Evolutionary conservation across 2,113 vertebrate species (phyloP).

Genomic region (Scalopus aquaticus): DNA sequence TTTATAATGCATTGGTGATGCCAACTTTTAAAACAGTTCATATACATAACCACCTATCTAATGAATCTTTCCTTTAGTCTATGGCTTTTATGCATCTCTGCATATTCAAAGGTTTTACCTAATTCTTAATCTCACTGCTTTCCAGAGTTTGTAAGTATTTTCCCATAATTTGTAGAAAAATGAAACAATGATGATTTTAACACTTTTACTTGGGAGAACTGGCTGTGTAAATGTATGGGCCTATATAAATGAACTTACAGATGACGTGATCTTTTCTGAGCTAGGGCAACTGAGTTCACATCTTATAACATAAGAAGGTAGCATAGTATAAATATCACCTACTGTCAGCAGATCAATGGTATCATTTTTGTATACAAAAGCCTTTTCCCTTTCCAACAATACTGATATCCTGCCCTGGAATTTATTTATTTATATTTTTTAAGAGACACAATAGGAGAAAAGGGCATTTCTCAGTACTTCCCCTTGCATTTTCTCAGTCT

Average conservation of each 20-base stretch:
- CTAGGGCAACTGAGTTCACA: background rate
- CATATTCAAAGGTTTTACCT: background rate
- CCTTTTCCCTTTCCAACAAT: background rate
- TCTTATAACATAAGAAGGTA: background rate
- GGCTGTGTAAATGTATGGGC: background rate
- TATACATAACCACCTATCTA: background rate
- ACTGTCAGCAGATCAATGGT: background rate
- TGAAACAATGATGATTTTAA: conserved; percentile 5
- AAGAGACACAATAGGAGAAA: background rate
- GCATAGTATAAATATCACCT: background rate
- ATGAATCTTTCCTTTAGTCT: background rate
- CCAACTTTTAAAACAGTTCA: background rate
- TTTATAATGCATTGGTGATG: background rate
- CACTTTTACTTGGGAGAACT: background rate
- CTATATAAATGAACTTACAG: background rate
- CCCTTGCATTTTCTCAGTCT: background rate
- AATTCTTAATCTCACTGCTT: background rate
- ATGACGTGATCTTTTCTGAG: conserved; percentile 26
- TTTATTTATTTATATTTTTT: background rate
- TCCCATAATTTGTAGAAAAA: background rate
- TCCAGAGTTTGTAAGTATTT: background rate
- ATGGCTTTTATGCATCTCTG: background rate
- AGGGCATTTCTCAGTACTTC: background rate
- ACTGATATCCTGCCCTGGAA: background rate
- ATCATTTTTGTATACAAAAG: background rate